Base-by-base conservation (phyloP, 2,797 vertebrate species). In the Cygnus olor region DNA sequence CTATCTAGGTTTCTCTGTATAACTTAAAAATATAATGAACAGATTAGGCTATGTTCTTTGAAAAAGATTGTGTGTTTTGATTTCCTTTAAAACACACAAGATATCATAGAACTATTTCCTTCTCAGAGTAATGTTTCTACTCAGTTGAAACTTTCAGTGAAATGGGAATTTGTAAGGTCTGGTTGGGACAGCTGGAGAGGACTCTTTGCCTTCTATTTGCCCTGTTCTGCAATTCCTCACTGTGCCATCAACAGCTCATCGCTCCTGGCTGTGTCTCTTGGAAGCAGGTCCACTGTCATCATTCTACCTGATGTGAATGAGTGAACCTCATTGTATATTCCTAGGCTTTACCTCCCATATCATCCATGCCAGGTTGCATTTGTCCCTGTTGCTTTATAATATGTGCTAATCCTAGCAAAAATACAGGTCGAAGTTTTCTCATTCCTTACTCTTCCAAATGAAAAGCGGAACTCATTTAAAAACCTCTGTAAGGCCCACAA, bases 401-500 rank as follows among this genome's bases (percentile, higher is more conserved):
- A 77, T 13, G 8, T 47, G 19, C 19, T 77, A 78, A 74, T 9
- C 14, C 15, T 20, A 54, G 25, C 25, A 92, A 76, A 79, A 82
- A 14, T 9, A 20, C 10, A 38, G 15, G 10, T 80, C 14, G 22
- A 85, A 71, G 61, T 69, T 71, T 45, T 68, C 44, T 60, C 7
- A 14, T 68, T 71, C 9, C 10, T 60, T 30, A 32, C 38, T 47
- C 44, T 88, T 65, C 7, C 27, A 77, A 58, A 42, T 11, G 13
- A 60, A 80, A 77, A 86, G 3, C 28, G 61, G 21, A 87, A 57
- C 56, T 76, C 0, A 20, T 82, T 76, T 6, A 49, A 66, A 82
- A 53, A 11, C 0, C 0, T 14, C 1, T 32, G 2, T 54, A 63
- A 82, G 42, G 7, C 28, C 7, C n/a, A 66, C 70, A 77, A 76